A percentile compares a stretch with the other conserved stretches of the same genome.
phyloP scores from a whole-genome alignment of 2,888 invertebrate species.

The Aradus depressus region DNA sequence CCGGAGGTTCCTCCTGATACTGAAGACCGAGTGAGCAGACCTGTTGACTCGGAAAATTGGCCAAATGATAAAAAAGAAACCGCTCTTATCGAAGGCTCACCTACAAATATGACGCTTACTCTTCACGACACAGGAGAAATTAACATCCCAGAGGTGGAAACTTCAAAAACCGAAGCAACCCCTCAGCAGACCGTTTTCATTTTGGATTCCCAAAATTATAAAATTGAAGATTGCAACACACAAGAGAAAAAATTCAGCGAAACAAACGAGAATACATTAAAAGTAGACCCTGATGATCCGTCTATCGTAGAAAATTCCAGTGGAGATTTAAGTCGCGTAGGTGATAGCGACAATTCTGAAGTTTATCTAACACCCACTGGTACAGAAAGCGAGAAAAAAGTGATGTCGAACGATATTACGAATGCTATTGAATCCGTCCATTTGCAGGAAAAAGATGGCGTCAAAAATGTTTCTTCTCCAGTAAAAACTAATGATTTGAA shows the following conservation, averaged over 20 bases:
- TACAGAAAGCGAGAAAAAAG: slow-evolving; percentile 39
- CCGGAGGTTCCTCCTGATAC: slow-evolving; percentile 41
- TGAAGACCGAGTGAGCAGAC: slow-evolving; percentile 37
- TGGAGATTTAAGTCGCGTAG: slow-evolving; percentile 42
- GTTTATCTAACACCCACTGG: slow-evolving; percentile 57
- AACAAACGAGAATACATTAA: slow-evolving; percentile 32
- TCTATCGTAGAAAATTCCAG: slow-evolving; percentile 22
- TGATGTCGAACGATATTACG: slow-evolving; percentile 35
- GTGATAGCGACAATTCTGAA: slow-evolving; percentile 57
- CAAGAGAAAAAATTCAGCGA: slow-evolving; percentile 7
- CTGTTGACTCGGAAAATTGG: slow-evolving; percentile 26
- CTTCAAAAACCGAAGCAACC: not conserved
- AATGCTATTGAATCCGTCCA: slow-evolving; percentile 28
- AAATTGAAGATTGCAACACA: slow-evolving; percentile 1
- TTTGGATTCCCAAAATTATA: slow-evolving; percentile 11
- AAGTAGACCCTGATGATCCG: slow-evolving; percentile 24
- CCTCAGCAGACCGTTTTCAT: slow-evolving; percentile 1
- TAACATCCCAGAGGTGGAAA: slow-evolving; percentile 15
- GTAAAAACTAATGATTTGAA: slow-evolving; percentile 20
- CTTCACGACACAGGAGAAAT: slow-evolving; percentile 26
- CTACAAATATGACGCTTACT: slow-evolving; percentile 23
- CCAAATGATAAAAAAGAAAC: slow-evolving; percentile 18
- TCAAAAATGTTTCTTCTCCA: slow-evolving; percentile 15
- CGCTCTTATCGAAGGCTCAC: slow-evolving; percentile 20
- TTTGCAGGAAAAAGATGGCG: slow-evolving; percentile 20